Base-by-base conservation (phyloP, 2,113 vertebrate genomes). In the Chionis minor region DNA sequence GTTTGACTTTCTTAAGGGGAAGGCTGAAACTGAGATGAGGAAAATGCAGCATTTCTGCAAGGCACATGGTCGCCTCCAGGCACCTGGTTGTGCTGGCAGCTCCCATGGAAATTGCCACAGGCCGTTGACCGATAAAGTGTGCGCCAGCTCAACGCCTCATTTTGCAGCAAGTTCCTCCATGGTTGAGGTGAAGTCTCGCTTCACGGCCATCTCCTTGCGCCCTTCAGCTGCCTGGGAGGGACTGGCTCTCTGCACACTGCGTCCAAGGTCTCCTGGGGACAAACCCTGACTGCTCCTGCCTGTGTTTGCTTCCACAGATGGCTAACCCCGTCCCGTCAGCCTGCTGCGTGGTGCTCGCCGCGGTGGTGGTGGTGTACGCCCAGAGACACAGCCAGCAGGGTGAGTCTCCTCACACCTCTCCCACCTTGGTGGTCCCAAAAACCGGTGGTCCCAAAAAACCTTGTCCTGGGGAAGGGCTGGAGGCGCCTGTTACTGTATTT, bases 341-440 rank as follows among this genome's bases (percentile, higher is more conserved):
- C 97, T 99, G 99, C 98, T 99, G 98, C 90, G 96, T 99, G 97
- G 98, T 99, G 91, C 98, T 99, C 52, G 98, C 99, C 1, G 98
- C 98, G 0, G 98, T 98, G 65, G 98, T 99, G 94, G 98, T 99
- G 87, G 99, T 99, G 88, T 99, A 99, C 3, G 98, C 99, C 78
- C 99, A 99, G 98, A 99, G 98, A 97, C 99, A 99, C 97, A 99
- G 98, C 97, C 98, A 99, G 88, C 98, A 98, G 77, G 99, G 99
- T 99, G 98, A 99, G 99, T 99, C 59, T 83, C 35, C 17, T 47
- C 30, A 30, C 15, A 24, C 51, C 12, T 40, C 52, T 51, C 55
- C 54, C 20, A 9, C 40, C 35, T 21, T 55, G 18, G 9, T 32
- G 5, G 6, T 71, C 73, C 45, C 1, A 2, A n/a, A 38, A 81